These are phyloP conservation scores for Drosophila mulleri DNA, from an alignment of 2,888 invertebrate species.

Conservation along the genomic window DNA sequence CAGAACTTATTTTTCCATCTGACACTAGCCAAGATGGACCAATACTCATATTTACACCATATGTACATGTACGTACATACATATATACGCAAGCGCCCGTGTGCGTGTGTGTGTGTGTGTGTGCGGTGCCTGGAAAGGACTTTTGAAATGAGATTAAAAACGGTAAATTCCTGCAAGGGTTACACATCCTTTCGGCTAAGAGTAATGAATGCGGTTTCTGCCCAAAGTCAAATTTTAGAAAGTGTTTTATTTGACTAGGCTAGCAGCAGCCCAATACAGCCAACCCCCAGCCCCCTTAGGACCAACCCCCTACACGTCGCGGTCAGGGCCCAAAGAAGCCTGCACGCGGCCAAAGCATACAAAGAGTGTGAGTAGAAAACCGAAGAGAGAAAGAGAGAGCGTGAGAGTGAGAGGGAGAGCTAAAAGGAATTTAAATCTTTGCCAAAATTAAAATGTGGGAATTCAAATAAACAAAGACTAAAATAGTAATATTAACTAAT, in stretches of 20 bases:
- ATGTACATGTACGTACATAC: constrained; percentile 34
- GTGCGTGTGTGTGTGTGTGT: constrained; percentile 28
- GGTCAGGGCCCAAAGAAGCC: constrained; percentile 19
- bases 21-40: constrained; percentile 77
- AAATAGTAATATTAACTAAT: too few relatives aligned
- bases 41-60: constrained; percentile 80
- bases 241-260: constrained; percentile 81
- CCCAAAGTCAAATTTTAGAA: constrained; percentile 80
- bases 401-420: neutral
- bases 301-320: constrained; percentile 1
- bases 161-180: constrained; percentile 80
- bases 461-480: neutral
- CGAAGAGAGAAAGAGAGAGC: neutral
- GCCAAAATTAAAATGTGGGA: neutral
- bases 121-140: constrained; percentile 61
- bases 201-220: constrained; percentile 84
- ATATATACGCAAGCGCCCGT: constrained; percentile 14
- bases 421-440: neutral
- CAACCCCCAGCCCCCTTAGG: neutral
- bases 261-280: constrained; percentile 37
- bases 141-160: constrained; percentile 81
- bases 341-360: constrained; percentile 40
- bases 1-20: constrained; percentile 82
- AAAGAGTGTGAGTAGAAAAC: neutral
- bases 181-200: constrained; percentile 75